These are phyloP conservation scores for Himalopsyche tibetana DNA, from an alignment of 2,888 invertebrate species.

Conservation along the genomic window DNA sequence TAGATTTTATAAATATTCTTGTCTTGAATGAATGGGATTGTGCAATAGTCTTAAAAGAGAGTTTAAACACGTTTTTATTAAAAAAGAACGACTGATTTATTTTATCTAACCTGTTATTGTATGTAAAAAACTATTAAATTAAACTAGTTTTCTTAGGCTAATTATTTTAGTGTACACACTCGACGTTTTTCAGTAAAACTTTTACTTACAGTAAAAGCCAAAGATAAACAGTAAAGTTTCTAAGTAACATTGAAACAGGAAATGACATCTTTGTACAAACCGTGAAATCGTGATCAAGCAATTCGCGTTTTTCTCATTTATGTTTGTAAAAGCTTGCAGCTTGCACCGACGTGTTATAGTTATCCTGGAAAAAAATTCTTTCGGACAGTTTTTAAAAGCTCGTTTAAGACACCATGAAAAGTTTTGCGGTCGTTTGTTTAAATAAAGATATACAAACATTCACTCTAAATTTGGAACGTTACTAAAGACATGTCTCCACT, in stretches of 20 bases:
- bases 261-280: slow-evolving; percentile 45
- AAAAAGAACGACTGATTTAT: too few species aligned
- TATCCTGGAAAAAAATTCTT: slow-evolving; percentile 14
- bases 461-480: slow-evolving; percentile 29
- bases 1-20: too few species aligned
- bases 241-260: slow-evolving; percentile 49
- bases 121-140: too few species aligned
- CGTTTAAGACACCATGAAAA: slow-evolving; percentile 49
- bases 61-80: too few species aligned
- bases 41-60: too few species aligned
- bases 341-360: slow-evolving; percentile 30
- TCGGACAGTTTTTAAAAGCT: slow-evolving; percentile 55
- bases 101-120: too few species aligned
- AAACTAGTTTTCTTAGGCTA: too few species aligned
- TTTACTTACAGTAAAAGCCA: background rate
- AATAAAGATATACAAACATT: slow-evolving; percentile 57
- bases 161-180: too few species aligned
- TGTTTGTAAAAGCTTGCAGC: slow-evolving; percentile 42
- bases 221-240: background rate
- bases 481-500: slow-evolving; percentile 30
- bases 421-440: slow-evolving; percentile 53
- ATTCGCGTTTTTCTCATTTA: slow-evolving; percentile 12
- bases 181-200: too few species aligned
- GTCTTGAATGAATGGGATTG: too few species aligned
- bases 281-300: slow-evolving; percentile 55